These are phyloP conservation scores for Microcebus murinus DNA, from an alignment of 2,113 vertebrate genomes.

Conservation along the genomic window DNA sequence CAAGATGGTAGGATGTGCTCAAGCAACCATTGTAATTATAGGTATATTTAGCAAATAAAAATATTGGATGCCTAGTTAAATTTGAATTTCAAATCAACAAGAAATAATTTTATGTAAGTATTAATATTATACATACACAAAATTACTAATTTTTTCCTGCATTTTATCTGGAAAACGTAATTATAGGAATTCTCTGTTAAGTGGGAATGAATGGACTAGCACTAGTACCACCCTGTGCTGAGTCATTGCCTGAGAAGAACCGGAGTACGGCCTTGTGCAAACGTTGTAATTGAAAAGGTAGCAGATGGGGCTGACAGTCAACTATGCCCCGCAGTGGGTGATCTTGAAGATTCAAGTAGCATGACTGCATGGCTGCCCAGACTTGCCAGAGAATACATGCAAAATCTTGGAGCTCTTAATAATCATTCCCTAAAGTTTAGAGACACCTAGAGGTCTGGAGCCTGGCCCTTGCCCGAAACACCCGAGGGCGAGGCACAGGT, in stretches of 20 bases:
- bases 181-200: background rate
- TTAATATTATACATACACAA: background rate
- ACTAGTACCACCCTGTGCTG: background rate
- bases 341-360: background rate
- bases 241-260: background rate
- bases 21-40: background rate
- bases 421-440: background rate
- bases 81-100: background rate
- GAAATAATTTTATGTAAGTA: background rate
- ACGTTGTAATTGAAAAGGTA: background rate
- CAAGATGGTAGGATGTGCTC: too few species aligned
- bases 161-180: background rate
- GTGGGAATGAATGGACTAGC: background rate
- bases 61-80: background rate
- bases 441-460: background rate
- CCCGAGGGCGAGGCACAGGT: background rate
- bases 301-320: background rate
- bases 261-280: background rate
- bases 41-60: constrained; percentile 14
- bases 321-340: background rate
- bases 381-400: background rate
- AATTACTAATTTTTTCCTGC: background rate
- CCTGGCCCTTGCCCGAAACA: background rate
- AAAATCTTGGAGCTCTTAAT: background rate
- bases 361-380: background rate